Conservation (phyloP, 2,888 invertebrate species). For the Idaea dimidiata region DNA sequence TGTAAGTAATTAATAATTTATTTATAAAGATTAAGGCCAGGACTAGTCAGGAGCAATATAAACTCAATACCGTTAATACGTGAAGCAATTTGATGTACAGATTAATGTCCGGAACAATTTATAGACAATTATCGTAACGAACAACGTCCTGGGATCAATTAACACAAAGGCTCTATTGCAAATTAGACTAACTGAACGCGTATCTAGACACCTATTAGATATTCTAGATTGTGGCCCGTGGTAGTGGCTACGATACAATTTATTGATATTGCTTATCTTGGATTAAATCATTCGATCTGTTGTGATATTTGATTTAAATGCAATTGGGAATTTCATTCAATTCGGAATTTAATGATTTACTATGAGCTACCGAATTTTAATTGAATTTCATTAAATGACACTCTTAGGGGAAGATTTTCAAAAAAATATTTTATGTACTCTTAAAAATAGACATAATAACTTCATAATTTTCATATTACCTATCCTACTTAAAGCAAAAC, state of each 20-base stretch:
- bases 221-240: constrained; percentile 53
- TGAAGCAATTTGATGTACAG: constrained; percentile 68
- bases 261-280: constrained; percentile 35
- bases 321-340: constrained; percentile 8
- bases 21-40: neutral
- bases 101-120: constrained; percentile 76
- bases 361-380: constrained; percentile 3
- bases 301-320: constrained; percentile 20
- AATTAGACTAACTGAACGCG: constrained; percentile 69
- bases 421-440: no score
- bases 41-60: constrained; percentile 11
- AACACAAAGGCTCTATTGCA: constrained; percentile 74
- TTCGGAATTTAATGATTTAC: constrained; percentile 11
- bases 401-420: no score
- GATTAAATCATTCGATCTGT: constrained; percentile 37
- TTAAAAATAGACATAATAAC: no score
- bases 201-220: constrained; percentile 58
- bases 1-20: constrained; percentile 22
- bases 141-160: constrained; percentile 71
- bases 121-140: constrained; percentile 76
- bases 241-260: constrained; percentile 37
- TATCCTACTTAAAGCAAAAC: no score
- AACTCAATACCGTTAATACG: constrained; percentile 42
- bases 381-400: neutral
- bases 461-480: no score